A percentile compares a stretch with the other conserved stretches of the same genome.
These are phyloP conservation scores for Chelonoidis abingdonii DNA, from an alignment of 2,113 vertebrate species.

Conservation along the genomic window DNA sequence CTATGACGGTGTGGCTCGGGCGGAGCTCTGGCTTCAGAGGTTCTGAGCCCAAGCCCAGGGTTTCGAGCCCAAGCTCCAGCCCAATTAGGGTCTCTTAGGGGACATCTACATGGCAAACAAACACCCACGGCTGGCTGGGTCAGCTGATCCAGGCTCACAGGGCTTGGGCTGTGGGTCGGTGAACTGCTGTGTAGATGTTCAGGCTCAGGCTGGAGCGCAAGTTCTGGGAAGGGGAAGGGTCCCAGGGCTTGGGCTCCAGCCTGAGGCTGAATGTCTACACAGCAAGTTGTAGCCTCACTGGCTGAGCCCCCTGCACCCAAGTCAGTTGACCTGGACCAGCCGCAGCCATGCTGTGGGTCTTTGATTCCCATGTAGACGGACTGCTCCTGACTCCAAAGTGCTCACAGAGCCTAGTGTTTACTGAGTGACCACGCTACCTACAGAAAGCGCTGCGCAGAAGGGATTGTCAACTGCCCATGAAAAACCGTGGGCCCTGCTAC, in stretches of 20 bases:
- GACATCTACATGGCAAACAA: too few species aligned
- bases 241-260: too few species aligned
- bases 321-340: neutral
- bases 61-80: too few species aligned
- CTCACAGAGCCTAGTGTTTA: neutral
- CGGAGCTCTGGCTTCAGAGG: too few species aligned
- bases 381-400: neutral
- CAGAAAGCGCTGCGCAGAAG: neutral
- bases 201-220: neutral
- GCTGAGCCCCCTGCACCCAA: too few species aligned
- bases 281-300: neutral
- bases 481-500: neutral
- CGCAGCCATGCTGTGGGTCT: neutral
- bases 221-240: neutral
- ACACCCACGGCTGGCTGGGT: too few species aligned
- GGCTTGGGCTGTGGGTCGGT: too few species aligned
- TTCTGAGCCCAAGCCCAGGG: too few species aligned
- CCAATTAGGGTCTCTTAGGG: too few species aligned
- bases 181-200: too few species aligned
- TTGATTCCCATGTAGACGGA: neutral
- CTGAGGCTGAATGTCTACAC: neutral
- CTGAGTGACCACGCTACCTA: neutral
- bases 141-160: too few species aligned
- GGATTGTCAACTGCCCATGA: neutral
- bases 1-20: too few species aligned